These are phyloP conservation scores for Norana najaformis DNA, from an alignment of 2,888 invertebrate species.

Conservation along the genomic window DNA sequence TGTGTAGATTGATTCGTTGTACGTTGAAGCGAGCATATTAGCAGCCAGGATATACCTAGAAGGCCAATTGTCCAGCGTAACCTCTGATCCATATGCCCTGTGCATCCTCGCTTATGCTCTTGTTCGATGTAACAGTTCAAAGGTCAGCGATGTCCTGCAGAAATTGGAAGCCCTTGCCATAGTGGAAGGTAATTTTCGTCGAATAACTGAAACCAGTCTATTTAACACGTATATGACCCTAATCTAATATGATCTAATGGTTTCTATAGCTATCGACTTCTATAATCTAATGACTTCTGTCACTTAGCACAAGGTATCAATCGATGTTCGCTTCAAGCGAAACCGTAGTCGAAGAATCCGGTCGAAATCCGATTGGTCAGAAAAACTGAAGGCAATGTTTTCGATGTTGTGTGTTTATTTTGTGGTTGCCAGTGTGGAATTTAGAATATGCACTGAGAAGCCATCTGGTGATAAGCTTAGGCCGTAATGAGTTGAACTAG, in stretches of 20 bases:
- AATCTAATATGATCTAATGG: neutral
- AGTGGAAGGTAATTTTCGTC: constrained; percentile 25
- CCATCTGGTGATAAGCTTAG: too few species aligned
- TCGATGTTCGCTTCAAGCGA: too few species aligned
- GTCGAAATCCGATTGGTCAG: too few species aligned
- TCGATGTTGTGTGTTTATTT: too few species aligned
- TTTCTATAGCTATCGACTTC: too few species aligned
- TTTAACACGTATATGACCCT: neutral
- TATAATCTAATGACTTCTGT: too few species aligned
- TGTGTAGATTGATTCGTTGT: neutral
- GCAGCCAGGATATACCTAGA: neutral
- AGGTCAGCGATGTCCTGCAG: neutral
- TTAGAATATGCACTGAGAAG: too few species aligned
- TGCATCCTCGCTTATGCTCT: constrained; percentile 25
- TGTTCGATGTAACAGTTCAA: neutral
- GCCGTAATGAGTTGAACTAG: too few species aligned
- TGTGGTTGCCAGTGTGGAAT: too few species aligned
- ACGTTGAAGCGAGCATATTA: neutral
- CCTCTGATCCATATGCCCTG: constrained; percentile 27
- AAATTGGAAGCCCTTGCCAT: constrained; percentile 9
- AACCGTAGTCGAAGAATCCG: too few species aligned
- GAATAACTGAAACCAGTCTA: neutral
- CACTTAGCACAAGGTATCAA: too few species aligned
- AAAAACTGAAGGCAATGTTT: too few species aligned
- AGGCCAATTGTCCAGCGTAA: neutral